phyloP scores from a whole-genome alignment of 2,888 invertebrate genomes.

The Limulus polyphemus region DNA sequence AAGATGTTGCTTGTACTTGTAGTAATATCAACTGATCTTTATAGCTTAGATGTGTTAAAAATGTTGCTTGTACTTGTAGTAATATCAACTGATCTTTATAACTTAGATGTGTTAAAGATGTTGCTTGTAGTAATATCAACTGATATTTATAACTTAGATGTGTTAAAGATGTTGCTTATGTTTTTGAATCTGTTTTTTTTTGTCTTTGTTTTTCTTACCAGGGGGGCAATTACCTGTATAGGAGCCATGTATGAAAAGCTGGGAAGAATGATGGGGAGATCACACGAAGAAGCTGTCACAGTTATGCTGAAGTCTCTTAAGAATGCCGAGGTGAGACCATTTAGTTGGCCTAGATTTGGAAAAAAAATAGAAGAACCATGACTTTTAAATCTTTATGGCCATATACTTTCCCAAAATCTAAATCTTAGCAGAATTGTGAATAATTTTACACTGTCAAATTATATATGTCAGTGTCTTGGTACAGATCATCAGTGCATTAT shows the following conservation, averaged over 20 bases:
- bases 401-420: background rate
- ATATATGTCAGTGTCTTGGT: too few relatives aligned
- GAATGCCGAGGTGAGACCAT: constrained; percentile 56
- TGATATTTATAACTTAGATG: background rate
- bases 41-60: too few relatives aligned
- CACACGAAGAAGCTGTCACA: constrained; percentile 94
- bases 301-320: constrained; percentile 77
- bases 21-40: constrained; percentile 2
- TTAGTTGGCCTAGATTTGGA: background rate
- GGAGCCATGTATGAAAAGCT: constrained; percentile 97
- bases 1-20: constrained; percentile 32
- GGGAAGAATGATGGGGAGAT: constrained; percentile 96
- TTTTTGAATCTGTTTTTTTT: constrained; percentile 2
- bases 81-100: constrained; percentile 2
- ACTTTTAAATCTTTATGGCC: background rate
- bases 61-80: constrained; percentile 32
- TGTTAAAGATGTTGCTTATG: too few relatives aligned
- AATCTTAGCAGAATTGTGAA: background rate
- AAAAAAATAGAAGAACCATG: background rate
- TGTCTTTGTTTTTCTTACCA: constrained; percentile 37
- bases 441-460: too few relatives aligned
- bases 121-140: background rate
- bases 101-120: too few relatives aligned
- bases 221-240: constrained; percentile 87
- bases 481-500: too few relatives aligned